Conservation (phyloP, 2,888 invertebrate species). For the Ochlodes sylvanus region DNA sequence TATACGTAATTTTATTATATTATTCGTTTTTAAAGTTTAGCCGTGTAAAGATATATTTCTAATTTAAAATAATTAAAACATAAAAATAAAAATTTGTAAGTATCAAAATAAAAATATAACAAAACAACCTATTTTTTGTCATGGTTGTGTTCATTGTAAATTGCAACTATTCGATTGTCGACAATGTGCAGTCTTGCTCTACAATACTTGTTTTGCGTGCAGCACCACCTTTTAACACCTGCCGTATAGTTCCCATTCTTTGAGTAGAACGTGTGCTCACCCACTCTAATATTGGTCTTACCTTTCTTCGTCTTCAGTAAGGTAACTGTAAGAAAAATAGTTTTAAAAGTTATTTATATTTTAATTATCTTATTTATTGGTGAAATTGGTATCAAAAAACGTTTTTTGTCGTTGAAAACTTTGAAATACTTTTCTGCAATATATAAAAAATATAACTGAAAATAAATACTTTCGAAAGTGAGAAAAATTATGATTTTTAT, state of each 20-base stretch:
- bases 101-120: too few species aligned
- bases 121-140: conserved; percentile 56
- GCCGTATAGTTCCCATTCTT: conserved; percentile 60
- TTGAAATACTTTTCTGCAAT: too few species aligned
- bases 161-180: conserved; percentile 65
- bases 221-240: conserved; percentile 60
- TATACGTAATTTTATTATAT: too few species aligned
- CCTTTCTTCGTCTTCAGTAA: conserved; percentile 66
- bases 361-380: background rate
- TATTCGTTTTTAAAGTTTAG: too few species aligned
- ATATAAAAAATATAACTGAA: too few species aligned
- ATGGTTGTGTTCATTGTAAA: conserved; percentile 69
- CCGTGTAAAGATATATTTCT: too few species aligned
- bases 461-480: too few species aligned
- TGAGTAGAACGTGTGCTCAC: conserved; percentile 62
- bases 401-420: too few species aligned
- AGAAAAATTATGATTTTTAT: too few species aligned
- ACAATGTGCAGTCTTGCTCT: conserved; percentile 63
- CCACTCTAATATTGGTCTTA: conserved; percentile 65
- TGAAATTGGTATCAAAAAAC: too few species aligned
- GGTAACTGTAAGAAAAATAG: conserved; percentile 56
- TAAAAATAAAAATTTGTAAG: too few species aligned
- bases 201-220: conserved; percentile 69
- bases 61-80: too few species aligned
- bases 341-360: background rate